These are phyloP conservation scores for Centruroides vittatus DNA, from an alignment of 1,140 invertebrate genomes.

Conservation along the genomic window DNA sequence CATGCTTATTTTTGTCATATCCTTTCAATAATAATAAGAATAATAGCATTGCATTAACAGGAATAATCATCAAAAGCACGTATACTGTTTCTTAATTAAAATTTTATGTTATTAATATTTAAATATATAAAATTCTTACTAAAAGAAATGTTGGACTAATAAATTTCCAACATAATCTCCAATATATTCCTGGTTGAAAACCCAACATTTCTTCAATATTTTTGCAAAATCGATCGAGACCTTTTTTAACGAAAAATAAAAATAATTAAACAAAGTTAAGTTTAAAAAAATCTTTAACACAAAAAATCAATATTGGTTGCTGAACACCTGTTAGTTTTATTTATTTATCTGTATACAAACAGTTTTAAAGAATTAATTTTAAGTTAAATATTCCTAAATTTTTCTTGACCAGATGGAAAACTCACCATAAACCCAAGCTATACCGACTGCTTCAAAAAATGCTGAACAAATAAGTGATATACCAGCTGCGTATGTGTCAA, in stretches of 20 bases:
- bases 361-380: too few species aligned
- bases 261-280: neutral
- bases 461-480: slow-evolving; percentile 34
- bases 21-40: too few species aligned
- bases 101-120: too few species aligned
- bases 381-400: too few species aligned
- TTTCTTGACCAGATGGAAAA: too few species aligned
- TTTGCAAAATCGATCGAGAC: slow-evolving; percentile 45
- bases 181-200: slow-evolving; percentile 32
- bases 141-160: slow-evolving; percentile 34
- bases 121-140: slow-evolving; percentile 21
- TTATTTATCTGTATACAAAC: too few species aligned
- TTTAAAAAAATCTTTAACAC: neutral
- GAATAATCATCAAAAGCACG: too few species aligned
- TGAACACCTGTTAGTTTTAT: too few species aligned
- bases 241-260: slow-evolving; percentile 22
- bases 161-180: slow-evolving; percentile 40
- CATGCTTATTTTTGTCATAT: too few species aligned
- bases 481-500: slow-evolving; percentile 36
- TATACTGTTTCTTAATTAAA: too few species aligned
- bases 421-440: slow-evolving; percentile 37
- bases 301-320: too few species aligned
- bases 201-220: slow-evolving; percentile 42
- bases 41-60: too few species aligned
- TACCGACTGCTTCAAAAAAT: slow-evolving; percentile 32